Evolutionary conservation across 2,888 invertebrate genomes (phyloP).

Genomic region (Sturmia bella): DNA sequence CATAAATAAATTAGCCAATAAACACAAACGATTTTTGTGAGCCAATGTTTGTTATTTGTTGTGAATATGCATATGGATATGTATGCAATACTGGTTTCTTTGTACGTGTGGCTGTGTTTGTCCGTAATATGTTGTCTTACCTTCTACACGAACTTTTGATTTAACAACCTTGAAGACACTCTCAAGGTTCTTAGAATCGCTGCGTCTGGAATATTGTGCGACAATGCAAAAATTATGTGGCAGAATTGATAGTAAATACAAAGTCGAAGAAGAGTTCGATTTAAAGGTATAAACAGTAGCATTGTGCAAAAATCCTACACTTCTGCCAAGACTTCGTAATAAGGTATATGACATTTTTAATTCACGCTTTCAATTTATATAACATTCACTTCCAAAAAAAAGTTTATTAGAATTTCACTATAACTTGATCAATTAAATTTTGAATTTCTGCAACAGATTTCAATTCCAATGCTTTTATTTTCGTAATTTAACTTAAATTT

Average conservation of each 20-base stretch:
- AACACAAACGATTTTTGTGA: background rate
- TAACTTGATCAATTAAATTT: slow-evolving; percentile 10
- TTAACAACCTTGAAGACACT: slow-evolving; percentile 75
- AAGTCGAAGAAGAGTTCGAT: slow-evolving; percentile 36
- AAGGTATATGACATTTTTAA: slow-evolving; percentile 71
- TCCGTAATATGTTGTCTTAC: slow-evolving; percentile 62
- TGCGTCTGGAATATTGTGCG: slow-evolving; percentile 74
- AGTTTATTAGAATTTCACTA: slow-evolving; percentile 49
- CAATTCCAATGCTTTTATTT: slow-evolving; percentile 28
- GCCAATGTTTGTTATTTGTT: background rate
- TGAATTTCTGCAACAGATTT: background rate
- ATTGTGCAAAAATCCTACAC: slow-evolving; percentile 59
- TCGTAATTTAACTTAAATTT: slow-evolving; percentile 18
- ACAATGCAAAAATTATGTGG: slow-evolving; percentile 59
- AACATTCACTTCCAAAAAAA: slow-evolving; percentile 23
- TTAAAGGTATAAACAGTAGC: slow-evolving; percentile 58
- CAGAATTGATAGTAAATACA: slow-evolving; percentile 47
- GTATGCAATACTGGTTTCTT: background rate
- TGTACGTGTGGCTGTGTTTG: slow-evolving; percentile 2
- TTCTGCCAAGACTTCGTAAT: slow-evolving; percentile 66
- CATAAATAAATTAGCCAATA: background rate
- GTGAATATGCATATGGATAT: background rate
- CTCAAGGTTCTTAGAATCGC: slow-evolving; percentile 76
- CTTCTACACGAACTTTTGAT: slow-evolving; percentile 75
- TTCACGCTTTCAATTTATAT: slow-evolving; percentile 22